Conservation (phyloP, 2,797 vertebrate species). For the Xenopus petersii region DNA sequence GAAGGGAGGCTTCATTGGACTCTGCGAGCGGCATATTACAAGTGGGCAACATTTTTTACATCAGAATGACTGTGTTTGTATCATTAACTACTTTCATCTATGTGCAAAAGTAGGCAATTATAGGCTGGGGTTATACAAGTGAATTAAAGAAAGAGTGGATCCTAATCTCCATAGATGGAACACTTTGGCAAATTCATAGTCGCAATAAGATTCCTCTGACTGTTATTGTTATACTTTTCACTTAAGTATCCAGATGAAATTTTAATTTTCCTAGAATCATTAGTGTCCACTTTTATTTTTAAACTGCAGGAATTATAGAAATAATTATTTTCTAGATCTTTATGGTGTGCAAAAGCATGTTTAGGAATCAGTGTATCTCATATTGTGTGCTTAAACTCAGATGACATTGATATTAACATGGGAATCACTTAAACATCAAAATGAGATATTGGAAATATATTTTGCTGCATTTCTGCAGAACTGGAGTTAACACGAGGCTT, state of each 20-base stretch:
- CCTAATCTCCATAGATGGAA: constrained; percentile 32
- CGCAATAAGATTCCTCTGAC: constrained; percentile 11
- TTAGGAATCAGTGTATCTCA: too few relatives aligned
- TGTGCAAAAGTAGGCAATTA: constrained; percentile 29
- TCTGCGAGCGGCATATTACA: neutral
- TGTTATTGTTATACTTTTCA: constrained; percentile 19
- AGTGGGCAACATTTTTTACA: neutral
- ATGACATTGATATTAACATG: too few relatives aligned
- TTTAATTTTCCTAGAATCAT: constrained; percentile 12
- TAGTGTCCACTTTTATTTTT: neutral
- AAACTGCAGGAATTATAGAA: neutral
- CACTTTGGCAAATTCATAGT: constrained; percentile 26
- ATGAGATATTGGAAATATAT: too few relatives aligned
- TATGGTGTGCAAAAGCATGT: neutral
- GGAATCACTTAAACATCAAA: too few relatives aligned
- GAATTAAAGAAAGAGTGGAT: constrained; percentile 18
- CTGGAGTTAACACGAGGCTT: too few relatives aligned
- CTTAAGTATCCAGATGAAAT: constrained; percentile 33
- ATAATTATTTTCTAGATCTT: neutral
- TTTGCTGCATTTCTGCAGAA: too few relatives aligned
- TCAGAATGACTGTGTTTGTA: constrained; percentile 9
- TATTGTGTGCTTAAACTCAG: too few relatives aligned
- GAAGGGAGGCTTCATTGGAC: neutral
- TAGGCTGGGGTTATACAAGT: constrained; percentile 14
- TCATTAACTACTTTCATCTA: constrained; percentile 29